Evolutionary conservation across 2,797 vertebrate species (phyloP).

Genomic region (Typhlichthys eigenmanni): DNA sequence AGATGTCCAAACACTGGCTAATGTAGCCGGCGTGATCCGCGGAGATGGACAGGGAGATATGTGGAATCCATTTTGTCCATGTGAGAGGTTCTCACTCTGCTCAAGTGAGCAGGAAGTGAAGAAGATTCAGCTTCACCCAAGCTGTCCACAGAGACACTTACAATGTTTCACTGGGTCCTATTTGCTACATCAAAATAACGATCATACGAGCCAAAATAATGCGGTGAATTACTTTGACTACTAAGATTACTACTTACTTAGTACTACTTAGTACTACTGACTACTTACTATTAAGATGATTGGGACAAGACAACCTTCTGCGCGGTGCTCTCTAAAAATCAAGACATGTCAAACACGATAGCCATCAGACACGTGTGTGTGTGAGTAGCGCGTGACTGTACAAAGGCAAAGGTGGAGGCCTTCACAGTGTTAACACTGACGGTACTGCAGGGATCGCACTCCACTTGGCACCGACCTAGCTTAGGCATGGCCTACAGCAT

Average conservation of each 20-base stretch:
- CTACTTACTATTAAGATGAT: conserved; percentile 33
- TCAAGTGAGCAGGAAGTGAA: conserved; percentile 23
- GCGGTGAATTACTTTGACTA: conserved; percentile 30
- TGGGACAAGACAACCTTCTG: conserved; percentile 41
- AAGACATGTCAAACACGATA: conserved; percentile 69
- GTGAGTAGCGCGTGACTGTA: conserved; percentile 47
- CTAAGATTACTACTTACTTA: no score
- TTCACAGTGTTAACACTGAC: background rate
- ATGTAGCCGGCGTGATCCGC: conserved; percentile 67
- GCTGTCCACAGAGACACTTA: conserved; percentile 26
- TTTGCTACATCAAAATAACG: conserved; percentile 11
- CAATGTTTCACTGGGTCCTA: conserved; percentile 3
- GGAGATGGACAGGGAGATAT: conserved; percentile 23
- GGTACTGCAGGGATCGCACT: no score
- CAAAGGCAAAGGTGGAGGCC: conserved; percentile 2
- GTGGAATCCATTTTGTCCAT: conserved; percentile 40
- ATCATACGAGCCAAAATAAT: conserved; percentile 39
- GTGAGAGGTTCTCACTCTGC: conserved; percentile 30
- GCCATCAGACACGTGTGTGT: conserved; percentile 44
- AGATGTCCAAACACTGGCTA: conserved; percentile 83
- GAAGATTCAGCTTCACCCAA: conserved; percentile 30
- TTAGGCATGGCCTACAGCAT: no score
- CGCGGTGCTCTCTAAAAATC: conserved; percentile 56
- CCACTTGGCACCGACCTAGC: no score
- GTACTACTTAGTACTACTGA: no score